Base-by-base conservation (phyloP, 2,113 vertebrate species). In the Sclerurus mexicanus region DNA sequence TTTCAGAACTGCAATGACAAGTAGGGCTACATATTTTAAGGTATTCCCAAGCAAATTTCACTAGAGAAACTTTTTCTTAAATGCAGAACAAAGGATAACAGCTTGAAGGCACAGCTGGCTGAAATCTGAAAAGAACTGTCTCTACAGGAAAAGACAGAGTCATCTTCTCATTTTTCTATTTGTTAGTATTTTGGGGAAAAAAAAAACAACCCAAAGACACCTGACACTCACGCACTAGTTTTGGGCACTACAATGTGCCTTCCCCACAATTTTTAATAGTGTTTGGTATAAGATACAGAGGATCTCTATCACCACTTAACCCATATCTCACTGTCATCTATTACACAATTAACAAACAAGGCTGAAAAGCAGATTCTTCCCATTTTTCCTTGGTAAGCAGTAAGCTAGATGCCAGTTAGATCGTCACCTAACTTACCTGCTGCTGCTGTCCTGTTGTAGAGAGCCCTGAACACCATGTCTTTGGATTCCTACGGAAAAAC, bases 401-500 rank as follows among this genome's bases (percentile, higher is more conserved):
- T 19, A 84, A 89, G 24, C 15, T 85, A 69, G 50, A 44, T 59
- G 16, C 12, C 62, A 39, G 30, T 72, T 69, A 86, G 39, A 76
- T 60, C 40, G 79, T 23, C 18, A 73, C 60, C 47, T 60, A 63
- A 94, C 86, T 97, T 85, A 98, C 97, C 96, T 96, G 77, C 76
- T 82, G 69, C 53, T 95, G 87, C 85, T 95, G 44, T 94, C 92
- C 55, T 89, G 91, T 23, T 0, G 93, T 49, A 94, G 47, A 93
- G 86, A 97, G 84, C 59, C 31, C 92, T 85, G 90, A 68, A 92
- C 73, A 94, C 69, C 95, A 76, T 82, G 83, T 92, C 79, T 97
- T 96, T 93, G 69, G 13, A 75, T 58, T 90, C 85, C 97, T 97
- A 69, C 3, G 21, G 30, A 20, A 62, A 83, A 96, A 73, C 64